A percentile compares a stretch with the other conserved stretches of the same genome.
Evolutionary conservation across 2,888 invertebrate species (phyloP).

Genomic region (Pyrocoelia pectoralis): DNA sequence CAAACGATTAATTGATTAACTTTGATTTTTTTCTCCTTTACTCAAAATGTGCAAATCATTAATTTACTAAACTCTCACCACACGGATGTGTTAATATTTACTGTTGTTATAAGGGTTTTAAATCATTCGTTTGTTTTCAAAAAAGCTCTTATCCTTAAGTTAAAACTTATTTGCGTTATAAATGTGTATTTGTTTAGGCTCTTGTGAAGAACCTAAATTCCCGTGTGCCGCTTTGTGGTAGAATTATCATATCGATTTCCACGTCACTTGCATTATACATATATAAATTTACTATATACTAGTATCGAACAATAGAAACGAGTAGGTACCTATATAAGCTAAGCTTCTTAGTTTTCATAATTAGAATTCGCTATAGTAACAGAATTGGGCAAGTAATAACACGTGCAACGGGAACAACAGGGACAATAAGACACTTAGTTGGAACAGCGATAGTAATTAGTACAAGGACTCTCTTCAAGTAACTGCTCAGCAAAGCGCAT

Average conservation of each 20-base stretch:
- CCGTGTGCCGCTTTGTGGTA: no score
- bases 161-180: no score
- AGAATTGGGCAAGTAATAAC: slow-evolving; percentile 45
- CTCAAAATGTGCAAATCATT: no score
- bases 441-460: slow-evolving; percentile 45
- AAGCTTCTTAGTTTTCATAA: slow-evolving; percentile 46
- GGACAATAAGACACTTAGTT: slow-evolving; percentile 44
- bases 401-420: slow-evolving; percentile 43
- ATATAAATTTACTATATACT: no score
- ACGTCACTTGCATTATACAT: not conserved
- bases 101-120: not conserved
- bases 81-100: not conserved
- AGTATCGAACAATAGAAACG: slow-evolving; percentile 13
- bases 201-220: no score
- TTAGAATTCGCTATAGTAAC: slow-evolving; percentile 52
- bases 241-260: not conserved
- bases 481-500: slow-evolving; percentile 17
- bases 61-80: not conserved
- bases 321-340: no score
- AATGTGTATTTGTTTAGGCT: no score
- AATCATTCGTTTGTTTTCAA: not conserved
- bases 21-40: no score
- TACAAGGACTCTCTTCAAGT: slow-evolving; percentile 35
- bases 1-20: no score
- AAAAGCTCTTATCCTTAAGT: not conserved